Evolutionary conservation across 2,797 vertebrate species (phyloP).

Genomic region (Phalanger gymnotis): DNA sequence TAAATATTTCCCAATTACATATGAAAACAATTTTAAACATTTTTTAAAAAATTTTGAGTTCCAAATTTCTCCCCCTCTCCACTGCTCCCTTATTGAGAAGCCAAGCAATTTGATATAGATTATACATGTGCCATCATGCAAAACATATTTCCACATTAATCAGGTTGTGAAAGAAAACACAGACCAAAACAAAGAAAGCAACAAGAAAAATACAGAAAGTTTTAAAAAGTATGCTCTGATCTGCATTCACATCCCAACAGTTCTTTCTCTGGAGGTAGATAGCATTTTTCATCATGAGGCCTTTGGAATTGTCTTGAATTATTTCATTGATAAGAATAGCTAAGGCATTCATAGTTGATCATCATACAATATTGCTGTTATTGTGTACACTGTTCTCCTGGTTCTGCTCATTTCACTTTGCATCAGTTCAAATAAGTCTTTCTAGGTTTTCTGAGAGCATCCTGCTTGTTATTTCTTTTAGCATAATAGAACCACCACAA

Average conservation of each 20-base stretch:
- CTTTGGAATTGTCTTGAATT: neutral
- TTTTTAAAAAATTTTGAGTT: neutral
- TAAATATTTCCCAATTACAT: neutral
- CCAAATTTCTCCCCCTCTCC: neutral
- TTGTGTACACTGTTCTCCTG: neutral
- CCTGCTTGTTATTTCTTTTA: neutral
- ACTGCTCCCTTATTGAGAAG: neutral
- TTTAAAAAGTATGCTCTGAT: neutral
- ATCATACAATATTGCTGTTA: neutral
- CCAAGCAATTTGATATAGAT: neutral
- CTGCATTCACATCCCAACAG: neutral
- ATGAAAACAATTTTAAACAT: neutral
- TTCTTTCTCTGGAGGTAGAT: neutral
- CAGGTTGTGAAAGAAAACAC: neutral
- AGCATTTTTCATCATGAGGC: neutral
- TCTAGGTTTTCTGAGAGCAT: neutral
- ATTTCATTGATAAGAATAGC: neutral
- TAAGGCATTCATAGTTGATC: neutral
- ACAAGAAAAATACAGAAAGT: neutral
- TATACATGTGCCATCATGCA: neutral
- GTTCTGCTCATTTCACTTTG: neutral
- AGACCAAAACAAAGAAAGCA: neutral
- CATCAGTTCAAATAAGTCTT: neutral
- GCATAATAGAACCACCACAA: neutral
- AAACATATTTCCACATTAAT: neutral